Evolutionary conservation across 2,888 invertebrate genomes (phyloP).

Genomic region (Scaptomyza cyrtandrae): DNA sequence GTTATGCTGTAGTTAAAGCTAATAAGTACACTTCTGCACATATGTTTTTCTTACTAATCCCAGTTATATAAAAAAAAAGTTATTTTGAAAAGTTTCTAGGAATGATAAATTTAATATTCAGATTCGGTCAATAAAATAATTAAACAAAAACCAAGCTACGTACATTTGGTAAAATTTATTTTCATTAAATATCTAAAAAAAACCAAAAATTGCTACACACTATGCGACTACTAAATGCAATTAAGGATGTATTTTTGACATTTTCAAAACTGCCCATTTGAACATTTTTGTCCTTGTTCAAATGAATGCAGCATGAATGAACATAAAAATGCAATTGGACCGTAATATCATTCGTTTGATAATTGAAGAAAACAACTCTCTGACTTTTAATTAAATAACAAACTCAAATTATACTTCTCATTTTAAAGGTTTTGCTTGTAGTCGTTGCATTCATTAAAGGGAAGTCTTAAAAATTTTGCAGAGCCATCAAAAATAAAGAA

Average conservation of each 20-base stretch:
- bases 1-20: background rate
- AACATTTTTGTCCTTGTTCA: background rate
- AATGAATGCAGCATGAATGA: background rate
- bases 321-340: background rate
- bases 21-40: background rate
- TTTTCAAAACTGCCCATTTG: background rate
- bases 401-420: background rate
- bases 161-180: background rate
- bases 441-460: slow-evolving; percentile 1
- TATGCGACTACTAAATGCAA: background rate
- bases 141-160: too few species aligned
- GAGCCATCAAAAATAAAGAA: slow-evolving; percentile 2
- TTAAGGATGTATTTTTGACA: background rate
- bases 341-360: background rate
- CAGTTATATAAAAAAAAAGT: too few species aligned
- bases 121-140: background rate
- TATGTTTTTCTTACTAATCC: too few species aligned
- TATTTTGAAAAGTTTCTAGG: too few species aligned
- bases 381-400: slow-evolving; percentile 2
- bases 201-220: background rate
- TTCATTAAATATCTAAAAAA: slow-evolving; percentile 1
- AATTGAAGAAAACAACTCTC: background rate
- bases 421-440: background rate
- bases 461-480: slow-evolving; percentile 9
- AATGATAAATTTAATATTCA: background rate